Percentiles rank a stretch among this genome's conserved stretches.
phyloP scores from a whole-genome alignment of 2,113 vertebrate species.

The Crotalus horridus region DNA sequence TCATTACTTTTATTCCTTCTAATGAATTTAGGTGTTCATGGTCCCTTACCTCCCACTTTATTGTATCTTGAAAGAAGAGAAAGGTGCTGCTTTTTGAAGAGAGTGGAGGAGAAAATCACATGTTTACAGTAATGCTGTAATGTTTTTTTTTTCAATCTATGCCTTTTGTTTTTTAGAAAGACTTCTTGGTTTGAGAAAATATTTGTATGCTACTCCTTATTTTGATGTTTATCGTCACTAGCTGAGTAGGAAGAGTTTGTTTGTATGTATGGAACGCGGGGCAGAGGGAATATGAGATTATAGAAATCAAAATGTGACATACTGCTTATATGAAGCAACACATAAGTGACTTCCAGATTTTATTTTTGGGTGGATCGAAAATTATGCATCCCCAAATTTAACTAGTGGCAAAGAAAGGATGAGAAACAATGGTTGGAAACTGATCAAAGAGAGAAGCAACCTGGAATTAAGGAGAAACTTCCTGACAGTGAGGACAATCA shows the following conservation, averaged over 20 bases:
- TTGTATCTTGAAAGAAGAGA: background rate
- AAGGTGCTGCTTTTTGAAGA: background rate
- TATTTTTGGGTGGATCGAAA: background rate
- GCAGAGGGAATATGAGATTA: conserved; percentile 38
- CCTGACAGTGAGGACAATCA: too few species aligned
- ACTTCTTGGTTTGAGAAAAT: background rate
- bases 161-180: background rate
- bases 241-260: conserved; percentile 21
- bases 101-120: background rate
- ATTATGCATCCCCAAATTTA: background rate
- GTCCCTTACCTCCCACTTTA: background rate
- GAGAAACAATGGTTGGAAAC: too few species aligned
- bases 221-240: background rate
- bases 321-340: conserved; percentile 13
- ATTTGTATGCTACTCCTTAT: background rate
- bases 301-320: conserved; percentile 33
- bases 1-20: background rate
- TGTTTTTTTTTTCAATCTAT: background rate
- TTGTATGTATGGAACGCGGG: conserved; percentile 26
- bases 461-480: too few species aligned
- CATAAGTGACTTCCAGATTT: conserved; percentile 32
- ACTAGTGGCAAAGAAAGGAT: background rate
- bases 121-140: background rate
- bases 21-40: background rate
- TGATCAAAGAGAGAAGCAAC: too few species aligned